These are phyloP conservation scores for Dermolepida albohirtum DNA, from an alignment of 2,888 invertebrate species.

Conservation along the genomic window DNA sequence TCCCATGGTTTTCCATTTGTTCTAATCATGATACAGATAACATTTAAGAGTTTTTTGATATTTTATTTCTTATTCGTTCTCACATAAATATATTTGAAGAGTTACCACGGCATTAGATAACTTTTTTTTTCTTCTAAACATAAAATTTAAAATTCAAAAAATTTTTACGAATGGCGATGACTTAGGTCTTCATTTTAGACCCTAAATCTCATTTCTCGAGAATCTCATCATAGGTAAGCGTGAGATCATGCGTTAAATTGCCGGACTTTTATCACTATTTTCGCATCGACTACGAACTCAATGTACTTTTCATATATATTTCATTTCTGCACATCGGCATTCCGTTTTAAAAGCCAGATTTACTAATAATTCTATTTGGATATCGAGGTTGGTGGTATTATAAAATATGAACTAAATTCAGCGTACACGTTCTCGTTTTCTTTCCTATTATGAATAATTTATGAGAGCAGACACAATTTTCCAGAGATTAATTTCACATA, in stretches of 20 bases:
- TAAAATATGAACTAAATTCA: slow-evolving; percentile 39
- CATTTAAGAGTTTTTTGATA: too few species aligned
- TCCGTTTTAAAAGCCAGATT: slow-evolving; percentile 41
- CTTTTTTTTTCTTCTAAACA: too few species aligned
- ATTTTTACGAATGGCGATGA: slow-evolving; percentile 5
- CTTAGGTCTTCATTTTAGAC: background rate
- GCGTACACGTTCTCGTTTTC: slow-evolving; percentile 2
- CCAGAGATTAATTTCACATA: slow-evolving; percentile 52
- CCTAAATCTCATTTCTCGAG: slow-evolving; percentile 13
- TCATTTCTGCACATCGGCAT: slow-evolving; percentile 33
- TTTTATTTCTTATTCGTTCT: too few species aligned
- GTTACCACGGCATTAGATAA: too few species aligned
- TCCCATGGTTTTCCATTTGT: too few species aligned
- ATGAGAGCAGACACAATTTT: slow-evolving; percentile 55
- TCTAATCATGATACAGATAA: too few species aligned
- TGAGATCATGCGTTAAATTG: slow-evolving; percentile 36
- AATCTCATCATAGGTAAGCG: slow-evolving; percentile 14
- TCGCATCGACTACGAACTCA: slow-evolving; percentile 9
- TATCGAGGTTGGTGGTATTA: slow-evolving; percentile 41
- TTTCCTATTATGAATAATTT: slow-evolving; percentile 55
- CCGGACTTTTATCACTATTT: slow-evolving; percentile 22
- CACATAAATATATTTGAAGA: too few species aligned
- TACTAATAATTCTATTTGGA: slow-evolving; percentile 45
- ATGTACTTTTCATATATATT: slow-evolving; percentile 16
- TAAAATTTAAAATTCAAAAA: background rate